A percentile compares a stretch with the other conserved stretches of the same genome.
Conservation (phyloP, 64 coral and sea anemone species). For the Montipora sp. region DNA sequence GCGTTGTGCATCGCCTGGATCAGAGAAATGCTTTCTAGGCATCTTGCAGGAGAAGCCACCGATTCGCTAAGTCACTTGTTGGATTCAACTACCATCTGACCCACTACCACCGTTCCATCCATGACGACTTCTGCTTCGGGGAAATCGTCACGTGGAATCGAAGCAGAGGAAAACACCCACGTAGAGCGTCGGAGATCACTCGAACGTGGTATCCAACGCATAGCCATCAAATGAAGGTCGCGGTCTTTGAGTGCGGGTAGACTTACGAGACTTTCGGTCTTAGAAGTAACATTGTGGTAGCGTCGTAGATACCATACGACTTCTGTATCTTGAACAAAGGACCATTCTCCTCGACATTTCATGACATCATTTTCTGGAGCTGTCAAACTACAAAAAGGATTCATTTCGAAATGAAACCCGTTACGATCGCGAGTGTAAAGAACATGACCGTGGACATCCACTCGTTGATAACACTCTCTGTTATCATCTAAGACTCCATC, state of each 20-base stretch:
- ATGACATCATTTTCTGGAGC: not conserved
- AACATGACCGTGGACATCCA: not conserved
- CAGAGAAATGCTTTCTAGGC: not conserved
- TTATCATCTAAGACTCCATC: not conserved
- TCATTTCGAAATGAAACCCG: conserved; percentile 7
- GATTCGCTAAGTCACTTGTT: not conserved
- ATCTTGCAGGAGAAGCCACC: not conserved
- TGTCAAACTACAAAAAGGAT: not conserved
- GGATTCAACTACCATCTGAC: not conserved
- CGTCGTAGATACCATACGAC: not conserved
- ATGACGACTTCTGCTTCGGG: not conserved
- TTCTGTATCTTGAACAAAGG: not conserved
- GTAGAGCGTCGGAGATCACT: not conserved
- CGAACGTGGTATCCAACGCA: conserved; percentile 4
- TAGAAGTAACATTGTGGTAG: not conserved
- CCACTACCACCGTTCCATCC: not conserved
- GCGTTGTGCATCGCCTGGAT: not conserved
- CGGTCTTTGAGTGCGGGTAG: not conserved
- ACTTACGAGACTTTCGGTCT: not conserved
- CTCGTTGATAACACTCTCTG: not conserved
- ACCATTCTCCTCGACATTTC: conserved; percentile 11
- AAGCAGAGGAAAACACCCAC: not conserved
- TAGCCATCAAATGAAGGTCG: not conserved
- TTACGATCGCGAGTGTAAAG: not conserved
- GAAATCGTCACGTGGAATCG: not conserved